A percentile compares a stretch with the other conserved stretches of the same genome.
Conservation (phyloP, 2,113 vertebrate species). For the Eonycteris spelaea region DNA sequence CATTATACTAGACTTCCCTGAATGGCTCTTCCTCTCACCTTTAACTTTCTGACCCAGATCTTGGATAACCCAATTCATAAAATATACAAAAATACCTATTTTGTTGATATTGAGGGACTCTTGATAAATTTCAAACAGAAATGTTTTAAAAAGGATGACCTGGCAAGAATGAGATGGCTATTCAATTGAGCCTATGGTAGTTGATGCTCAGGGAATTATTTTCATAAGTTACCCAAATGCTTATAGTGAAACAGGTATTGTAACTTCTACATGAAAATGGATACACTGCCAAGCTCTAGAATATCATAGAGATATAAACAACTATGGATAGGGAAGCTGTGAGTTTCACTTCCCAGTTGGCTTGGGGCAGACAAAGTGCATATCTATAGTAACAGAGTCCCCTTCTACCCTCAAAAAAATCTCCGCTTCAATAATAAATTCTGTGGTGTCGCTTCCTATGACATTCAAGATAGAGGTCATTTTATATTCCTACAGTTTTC, state of each 20-base stretch:
- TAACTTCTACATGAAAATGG: neutral
- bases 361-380: neutral
- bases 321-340: neutral
- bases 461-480: neutral
- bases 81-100: neutral
- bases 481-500: neutral
- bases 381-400: neutral
- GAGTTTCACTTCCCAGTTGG: neutral
- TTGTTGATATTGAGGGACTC: neutral
- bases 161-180: neutral
- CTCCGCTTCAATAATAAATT: neutral
- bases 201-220: neutral
- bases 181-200: neutral
- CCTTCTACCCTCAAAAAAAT: neutral
- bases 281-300: neutral
- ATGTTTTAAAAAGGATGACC: neutral
- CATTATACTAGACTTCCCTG: neutral
- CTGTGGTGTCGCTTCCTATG: neutral
- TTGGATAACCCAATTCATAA: neutral
- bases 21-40: neutral
- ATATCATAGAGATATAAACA: neutral
- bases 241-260: neutral
- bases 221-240: neutral
- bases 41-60: neutral
- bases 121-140: neutral